Base-by-base conservation (phyloP, 2,888 invertebrate species). In the Drosophila glabriapex region DNA sequence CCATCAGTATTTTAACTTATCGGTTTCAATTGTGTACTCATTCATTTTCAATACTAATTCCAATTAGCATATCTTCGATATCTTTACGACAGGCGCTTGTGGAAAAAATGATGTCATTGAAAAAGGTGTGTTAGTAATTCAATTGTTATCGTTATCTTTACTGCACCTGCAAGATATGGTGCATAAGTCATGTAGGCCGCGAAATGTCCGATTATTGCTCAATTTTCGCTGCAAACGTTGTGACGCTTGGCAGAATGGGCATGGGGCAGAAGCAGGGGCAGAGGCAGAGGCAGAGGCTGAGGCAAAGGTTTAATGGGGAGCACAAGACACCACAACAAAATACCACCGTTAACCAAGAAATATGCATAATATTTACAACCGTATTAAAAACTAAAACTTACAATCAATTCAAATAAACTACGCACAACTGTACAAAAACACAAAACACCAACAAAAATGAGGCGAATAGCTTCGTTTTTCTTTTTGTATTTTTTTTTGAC, bases 371-470 rank as follows among this genome's bases (percentile, higher is more conserved):
- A 74, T 65, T 62, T 79, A 82, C 73, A 82, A 72, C 12, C 55
- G 31, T 80, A 70, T 61, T 71, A 58, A 67, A 39, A 63, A 55
- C 33, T 63, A 78, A n/a, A 56, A 54, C 50, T 82, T 69, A 56
- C 41, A 39, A 67, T 54, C 54, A 68, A 74, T 50, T 31, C 19
- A 71, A 52, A 49, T 29, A 31, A 62, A 53, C 65, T 69, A 83
- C 54, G 78, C 63, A 77, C 68, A 70, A 78, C 59, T 67, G 64
- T 68, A 76, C 73, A 73, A 63, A 68, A 72, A 74, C 70, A 83
- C 85, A 84, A 83, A 81, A 82, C 89, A 85, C 87, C 87, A 89
- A 89, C 70, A 73, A 78, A 72, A 76, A 76, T 68, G 70, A 80
- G 61, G 75, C 70, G 41, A 65, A 69, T 55, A 66, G 69, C 66